Evolutionary conservation across 1,140 invertebrate species (phyloP).

Genomic region (Phenacoccus solenopsis): DNA sequence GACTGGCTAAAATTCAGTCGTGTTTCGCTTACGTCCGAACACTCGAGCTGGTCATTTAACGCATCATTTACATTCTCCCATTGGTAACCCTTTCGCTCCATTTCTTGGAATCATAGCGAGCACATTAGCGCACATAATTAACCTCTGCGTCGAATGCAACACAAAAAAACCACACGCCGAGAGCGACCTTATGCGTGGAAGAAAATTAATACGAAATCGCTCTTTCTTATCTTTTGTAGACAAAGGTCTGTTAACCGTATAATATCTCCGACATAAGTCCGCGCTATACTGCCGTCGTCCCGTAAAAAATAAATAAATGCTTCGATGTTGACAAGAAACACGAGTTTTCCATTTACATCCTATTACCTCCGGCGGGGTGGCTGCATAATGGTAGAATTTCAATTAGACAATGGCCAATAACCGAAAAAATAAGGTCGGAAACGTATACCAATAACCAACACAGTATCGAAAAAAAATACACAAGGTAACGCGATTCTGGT

Average conservation of each 20-base stretch:
- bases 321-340: background rate
- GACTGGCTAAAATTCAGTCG: background rate
- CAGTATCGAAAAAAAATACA: too few species aligned
- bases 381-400: background rate
- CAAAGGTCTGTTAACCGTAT: background rate
- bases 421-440: too few species aligned
- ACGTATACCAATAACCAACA: too few species aligned
- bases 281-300: background rate
- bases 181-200: too few species aligned
- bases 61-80: background rate
- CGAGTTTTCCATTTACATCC: background rate
- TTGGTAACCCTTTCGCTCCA: background rate
- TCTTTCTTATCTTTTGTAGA: background rate
- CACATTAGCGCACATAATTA: too few species aligned
- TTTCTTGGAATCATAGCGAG: background rate
- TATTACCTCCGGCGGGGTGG: background rate
- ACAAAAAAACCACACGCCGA: too few species aligned
- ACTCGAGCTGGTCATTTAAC: background rate
- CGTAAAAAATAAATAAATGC: background rate
- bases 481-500: too few species aligned
- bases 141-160: too few species aligned
- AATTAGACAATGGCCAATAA: background rate
- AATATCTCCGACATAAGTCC: too few species aligned
- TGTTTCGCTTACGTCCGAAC: too few species aligned
- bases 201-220: too few species aligned